Percentiles rank a stretch among this genome's conserved stretches.
Evolutionary conservation across 2,797 vertebrate species (phyloP).

Genomic region (Alosa sapidissima): DNA sequence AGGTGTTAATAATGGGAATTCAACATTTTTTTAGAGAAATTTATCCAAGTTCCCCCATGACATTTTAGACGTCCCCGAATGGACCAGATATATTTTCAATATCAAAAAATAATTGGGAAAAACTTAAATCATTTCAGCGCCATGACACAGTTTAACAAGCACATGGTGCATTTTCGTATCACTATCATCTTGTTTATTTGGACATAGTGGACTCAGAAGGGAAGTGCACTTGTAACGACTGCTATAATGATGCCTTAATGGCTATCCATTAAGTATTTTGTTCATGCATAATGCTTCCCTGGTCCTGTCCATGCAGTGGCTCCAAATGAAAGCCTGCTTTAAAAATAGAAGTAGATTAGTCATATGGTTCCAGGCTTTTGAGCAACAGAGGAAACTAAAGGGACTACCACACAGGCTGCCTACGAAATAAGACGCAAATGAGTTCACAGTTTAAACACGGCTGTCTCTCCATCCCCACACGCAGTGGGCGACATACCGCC

Average conservation of each 20-base stretch:
- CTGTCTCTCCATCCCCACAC: neutral
- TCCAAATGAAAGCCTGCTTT: neutral
- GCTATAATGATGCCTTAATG: conserved; percentile 8
- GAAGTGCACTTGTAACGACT: neutral
- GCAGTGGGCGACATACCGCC: neutral
- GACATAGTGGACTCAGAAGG: neutral
- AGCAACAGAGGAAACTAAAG: neutral
- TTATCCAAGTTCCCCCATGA: neutral
- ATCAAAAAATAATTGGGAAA: neutral
- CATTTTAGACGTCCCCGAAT: neutral
- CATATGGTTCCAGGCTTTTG: neutral
- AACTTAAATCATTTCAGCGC: neutral
- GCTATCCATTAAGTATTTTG: conserved; percentile 14
- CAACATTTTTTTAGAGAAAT: neutral
- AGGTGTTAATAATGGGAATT: neutral
- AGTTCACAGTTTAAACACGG: neutral
- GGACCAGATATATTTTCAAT: neutral
- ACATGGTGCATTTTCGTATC: neutral
- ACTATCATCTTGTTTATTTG: conserved; percentile 17
- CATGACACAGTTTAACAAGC: neutral
- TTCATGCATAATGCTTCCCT: neutral
- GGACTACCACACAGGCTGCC: neutral
- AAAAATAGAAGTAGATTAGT: neutral
- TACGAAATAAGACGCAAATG: neutral
- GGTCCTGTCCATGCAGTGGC: neutral